Conservation (phyloP, 2,113 vertebrate species). For the Ophthalmolycus amberensis region DNA sequence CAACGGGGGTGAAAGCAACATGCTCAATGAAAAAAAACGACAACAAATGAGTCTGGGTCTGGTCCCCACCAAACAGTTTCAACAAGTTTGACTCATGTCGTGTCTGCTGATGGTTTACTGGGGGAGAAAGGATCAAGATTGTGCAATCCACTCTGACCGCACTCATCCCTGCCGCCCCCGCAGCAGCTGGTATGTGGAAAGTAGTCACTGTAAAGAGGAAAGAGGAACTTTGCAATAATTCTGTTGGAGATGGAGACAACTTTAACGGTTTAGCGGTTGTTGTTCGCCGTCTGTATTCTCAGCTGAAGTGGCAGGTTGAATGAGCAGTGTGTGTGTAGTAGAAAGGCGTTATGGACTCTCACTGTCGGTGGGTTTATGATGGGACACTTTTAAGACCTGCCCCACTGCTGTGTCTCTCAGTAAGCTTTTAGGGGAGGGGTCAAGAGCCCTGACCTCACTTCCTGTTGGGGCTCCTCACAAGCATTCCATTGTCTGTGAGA, state of each 20-base stretch:
- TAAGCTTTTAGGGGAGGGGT: slow-evolving; percentile 75
- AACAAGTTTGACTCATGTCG: slow-evolving; percentile 52
- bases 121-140: slow-evolving; percentile 32
- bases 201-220: neutral
- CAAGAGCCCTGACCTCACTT: slow-evolving; percentile 86
- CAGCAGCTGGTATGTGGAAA: slow-evolving; percentile 54
- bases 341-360: slow-evolving; percentile 65
- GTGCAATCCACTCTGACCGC: slow-evolving; percentile 52
- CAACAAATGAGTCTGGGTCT: slow-evolving; percentile 22
- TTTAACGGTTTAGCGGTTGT: neutral
- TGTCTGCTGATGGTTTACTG: slow-evolving; percentile 35
- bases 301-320: slow-evolving; percentile 24
- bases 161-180: slow-evolving; percentile 31
- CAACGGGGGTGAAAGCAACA: neutral
- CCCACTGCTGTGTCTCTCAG: slow-evolving; percentile 62
- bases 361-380: slow-evolving; percentile 67
- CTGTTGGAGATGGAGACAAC: neutral
- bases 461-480: slow-evolving; percentile 84
- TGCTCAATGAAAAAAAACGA: slow-evolving; percentile 1
- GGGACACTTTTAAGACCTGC: slow-evolving; percentile 62
- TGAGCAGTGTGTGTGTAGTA: slow-evolving; percentile 26
- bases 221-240: slow-evolving; percentile 43
- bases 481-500: slow-evolving; percentile 88
- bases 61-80: slow-evolving; percentile 26
- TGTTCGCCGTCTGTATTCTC: slow-evolving; percentile 2